Percentiles rank a stretch among this genome's conserved stretches.
Conservation (phyloP, 2,888 invertebrate genomes). For the Drosophila fulvimacula region DNA sequence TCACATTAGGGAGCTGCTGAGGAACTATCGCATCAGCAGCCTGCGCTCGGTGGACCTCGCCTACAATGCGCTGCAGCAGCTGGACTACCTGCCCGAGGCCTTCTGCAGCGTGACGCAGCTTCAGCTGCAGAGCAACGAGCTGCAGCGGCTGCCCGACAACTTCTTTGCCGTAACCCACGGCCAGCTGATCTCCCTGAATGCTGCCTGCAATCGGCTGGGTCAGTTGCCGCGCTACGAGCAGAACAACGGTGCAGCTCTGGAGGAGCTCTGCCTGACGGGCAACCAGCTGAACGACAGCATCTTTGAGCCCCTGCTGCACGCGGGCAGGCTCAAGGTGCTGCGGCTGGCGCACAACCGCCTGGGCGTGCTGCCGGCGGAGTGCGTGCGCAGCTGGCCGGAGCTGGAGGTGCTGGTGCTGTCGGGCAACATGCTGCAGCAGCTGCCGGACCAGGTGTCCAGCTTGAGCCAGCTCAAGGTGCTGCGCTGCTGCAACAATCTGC, state of each 20-base stretch:
- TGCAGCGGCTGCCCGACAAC: constrained; percentile 90
- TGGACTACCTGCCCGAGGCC: constrained; percentile 88
- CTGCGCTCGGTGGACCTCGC: constrained; percentile 91
- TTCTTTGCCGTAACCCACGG: constrained; percentile 89
- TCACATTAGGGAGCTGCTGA: constrained; percentile 89
- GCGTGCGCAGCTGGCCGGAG: constrained; percentile 90
- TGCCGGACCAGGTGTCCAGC: constrained; percentile 91
- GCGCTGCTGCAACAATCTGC: constrained; percentile 92
- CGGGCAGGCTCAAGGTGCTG: constrained; percentile 88
- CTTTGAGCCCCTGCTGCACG: constrained; percentile 88
- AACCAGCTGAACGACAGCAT: constrained; percentile 91
- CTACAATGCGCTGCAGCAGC: constrained; percentile 90
- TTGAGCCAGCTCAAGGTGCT: constrained; percentile 90
- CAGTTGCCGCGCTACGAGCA: constrained; percentile 86
- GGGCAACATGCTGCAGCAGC: constrained; percentile 90
- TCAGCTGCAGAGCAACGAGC: constrained; percentile 91
- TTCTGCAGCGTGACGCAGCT: constrained; percentile 87
- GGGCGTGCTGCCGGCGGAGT: constrained; percentile 90
- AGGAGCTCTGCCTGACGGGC: constrained; percentile 90
- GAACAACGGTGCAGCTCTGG: constrained; percentile 87
- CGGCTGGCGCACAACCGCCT: constrained; percentile 93
- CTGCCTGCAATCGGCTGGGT: constrained; percentile 91
- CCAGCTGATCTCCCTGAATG: constrained; percentile 89
- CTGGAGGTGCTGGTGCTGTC: constrained; percentile 93
- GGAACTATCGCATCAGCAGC: constrained; percentile 90